Percentiles rank a stretch among this genome's conserved stretches.
phyloP scores from a whole-genome alignment of 2,797 vertebrate species.

The Hydrophis major region DNA sequence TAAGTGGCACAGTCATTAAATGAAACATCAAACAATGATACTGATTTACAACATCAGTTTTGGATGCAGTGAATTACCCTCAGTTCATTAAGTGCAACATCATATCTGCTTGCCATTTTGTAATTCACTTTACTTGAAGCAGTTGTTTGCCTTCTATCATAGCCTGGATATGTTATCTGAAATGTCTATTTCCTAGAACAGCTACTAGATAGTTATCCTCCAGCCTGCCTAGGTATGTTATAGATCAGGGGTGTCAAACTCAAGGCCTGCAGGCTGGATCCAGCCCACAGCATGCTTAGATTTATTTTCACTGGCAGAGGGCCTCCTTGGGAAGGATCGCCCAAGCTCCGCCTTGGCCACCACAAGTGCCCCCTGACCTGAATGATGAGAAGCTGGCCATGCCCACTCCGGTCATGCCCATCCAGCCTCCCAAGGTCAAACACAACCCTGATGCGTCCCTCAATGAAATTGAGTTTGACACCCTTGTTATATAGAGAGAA shows the following conservation, averaged over 20 bases:
- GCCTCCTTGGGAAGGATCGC: no score
- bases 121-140: not conserved
- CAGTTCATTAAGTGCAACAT: not conserved
- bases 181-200: not conserved
- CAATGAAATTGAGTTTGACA: no score
- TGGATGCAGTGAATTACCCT: not conserved
- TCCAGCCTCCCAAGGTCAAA: no score
- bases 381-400: no score
- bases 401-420: no score
- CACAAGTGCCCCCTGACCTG: no score
- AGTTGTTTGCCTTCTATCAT: not conserved
- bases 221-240: not conserved
- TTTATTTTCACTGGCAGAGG: no score
- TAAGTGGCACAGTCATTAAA: not conserved
- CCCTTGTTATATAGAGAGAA: not conserved
- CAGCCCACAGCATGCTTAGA: no score
- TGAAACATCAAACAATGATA: not conserved
- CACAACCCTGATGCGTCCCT: no score
- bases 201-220: not conserved
- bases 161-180: not conserved
- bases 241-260: not conserved
- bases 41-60: not conserved
- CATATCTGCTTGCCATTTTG: not conserved
- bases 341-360: no score
- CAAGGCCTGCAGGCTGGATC: no score